Evolutionary conservation across 2,888 invertebrate genomes (phyloP).

Genomic region (Platerodrilus igneus): DNA sequence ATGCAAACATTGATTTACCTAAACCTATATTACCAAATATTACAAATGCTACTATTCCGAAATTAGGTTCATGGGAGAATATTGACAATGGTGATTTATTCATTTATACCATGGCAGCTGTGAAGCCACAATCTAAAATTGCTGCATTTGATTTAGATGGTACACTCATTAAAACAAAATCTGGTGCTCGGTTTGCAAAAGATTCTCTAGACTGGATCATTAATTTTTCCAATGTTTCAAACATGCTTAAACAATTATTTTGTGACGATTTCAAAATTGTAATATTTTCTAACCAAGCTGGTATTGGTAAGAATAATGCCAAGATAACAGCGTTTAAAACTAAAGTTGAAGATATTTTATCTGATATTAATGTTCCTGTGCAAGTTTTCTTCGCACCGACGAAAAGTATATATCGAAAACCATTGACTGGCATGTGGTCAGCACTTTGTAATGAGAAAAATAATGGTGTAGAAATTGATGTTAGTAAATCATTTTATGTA

Average conservation of each 20-base stretch:
- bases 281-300: conserved; percentile 88
- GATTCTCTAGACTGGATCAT: conserved; percentile 84
- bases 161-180: conserved; percentile 86
- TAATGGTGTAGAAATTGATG: conserved; percentile 59
- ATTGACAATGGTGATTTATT: conserved; percentile 62
- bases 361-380: conserved; percentile 69
- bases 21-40: no score
- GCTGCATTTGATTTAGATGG: conserved; percentile 94
- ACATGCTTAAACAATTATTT: conserved; percentile 62
- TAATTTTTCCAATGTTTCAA: conserved; percentile 59
- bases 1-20: no score
- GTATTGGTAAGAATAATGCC: conserved; percentile 63
- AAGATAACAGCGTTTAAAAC: conserved; percentile 71
- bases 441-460: conserved; percentile 62
- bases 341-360: conserved; percentile 73
- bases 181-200: conserved; percentile 83
- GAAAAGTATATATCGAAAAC: conserved; percentile 75
- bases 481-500: conserved; percentile 69
- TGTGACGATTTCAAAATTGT: conserved; percentile 77
- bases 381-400: conserved; percentile 75
- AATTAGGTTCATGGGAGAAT: conserved; percentile 59
- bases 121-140: conserved; percentile 60
- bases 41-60: no score
- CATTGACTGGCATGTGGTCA: conserved; percentile 87
- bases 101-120: conserved; percentile 59